Evolutionary conservation across 2,888 invertebrate species (phyloP), one percentile per base, ranked within the genome.

Genomic region (Enoplolaimus lenunculus): DNA sequence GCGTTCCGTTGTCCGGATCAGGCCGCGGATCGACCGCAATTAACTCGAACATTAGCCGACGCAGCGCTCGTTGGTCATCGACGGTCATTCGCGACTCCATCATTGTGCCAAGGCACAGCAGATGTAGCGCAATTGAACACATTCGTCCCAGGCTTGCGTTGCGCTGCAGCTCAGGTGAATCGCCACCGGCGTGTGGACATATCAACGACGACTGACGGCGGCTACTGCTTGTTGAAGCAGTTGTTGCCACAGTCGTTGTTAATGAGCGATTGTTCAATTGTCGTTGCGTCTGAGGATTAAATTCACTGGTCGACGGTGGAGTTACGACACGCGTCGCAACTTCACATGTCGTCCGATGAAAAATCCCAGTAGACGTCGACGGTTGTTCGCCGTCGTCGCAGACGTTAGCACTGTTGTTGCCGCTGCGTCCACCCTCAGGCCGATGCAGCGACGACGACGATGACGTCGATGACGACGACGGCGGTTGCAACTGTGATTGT

Each of bases 51-150:
- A 91, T 86, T 29, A 88, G 86, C 68, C 77, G 74, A 79, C 89
- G 87, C 72, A 91, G 87, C 74, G 84, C 82, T 66, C 82, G 75
- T 64, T 80, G 78, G 70, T 81, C 78, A 16, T 78, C 75, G 26
- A 73, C 73, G 1, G 76, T 78, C 70, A 83, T 75, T 13, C 75
- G 76, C 3, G 80, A 80, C 73, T 82, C 78, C 26, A 84, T 76
- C 70, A 87, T 84, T 13, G 89, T 60, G 2, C 45, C 76, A 60
- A 82, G 77, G 65, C 79, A 80, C 60, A 79, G 70, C 69, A 82
- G 74, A 80, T 93, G 91, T 75, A 93, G 84, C 1, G 90, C 88
- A 77, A 92, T 90, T 67, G 91, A 88, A 74, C 93, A 84, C 68
- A 91, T 89, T 75, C 91, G 86, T 78, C 91, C 90, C 72, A 92